phyloP scores from a whole-genome alignment of 2,797 vertebrate species.

The Spheniscus humboldti region DNA sequence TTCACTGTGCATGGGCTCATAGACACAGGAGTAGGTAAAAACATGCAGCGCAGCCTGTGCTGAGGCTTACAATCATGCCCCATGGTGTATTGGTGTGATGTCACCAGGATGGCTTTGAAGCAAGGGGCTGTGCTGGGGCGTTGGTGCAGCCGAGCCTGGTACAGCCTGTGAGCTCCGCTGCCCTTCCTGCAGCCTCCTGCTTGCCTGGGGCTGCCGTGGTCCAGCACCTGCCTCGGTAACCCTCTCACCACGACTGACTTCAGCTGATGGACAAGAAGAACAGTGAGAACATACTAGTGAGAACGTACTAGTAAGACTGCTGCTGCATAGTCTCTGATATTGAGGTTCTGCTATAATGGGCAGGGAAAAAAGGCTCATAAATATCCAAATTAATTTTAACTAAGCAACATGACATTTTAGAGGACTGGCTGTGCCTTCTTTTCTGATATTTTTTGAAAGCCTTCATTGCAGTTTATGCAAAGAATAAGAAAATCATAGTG shows the following conservation, averaged over 20 bases:
- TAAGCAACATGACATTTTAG: not conserved
- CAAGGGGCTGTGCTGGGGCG: not conserved
- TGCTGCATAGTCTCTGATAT: not conserved
- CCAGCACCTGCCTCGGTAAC: not conserved
- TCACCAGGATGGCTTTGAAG: not conserved
- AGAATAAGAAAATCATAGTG: not conserved
- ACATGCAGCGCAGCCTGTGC: not conserved
- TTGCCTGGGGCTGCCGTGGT: not conserved
- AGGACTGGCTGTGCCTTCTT: not conserved
- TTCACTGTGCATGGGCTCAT: not conserved
- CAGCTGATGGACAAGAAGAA: not conserved
- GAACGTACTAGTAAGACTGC: not conserved
- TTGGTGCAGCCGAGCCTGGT: not conserved
- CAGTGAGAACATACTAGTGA: not conserved
- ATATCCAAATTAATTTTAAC: not conserved
- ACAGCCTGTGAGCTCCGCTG: too few species aligned
- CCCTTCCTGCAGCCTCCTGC: not conserved
- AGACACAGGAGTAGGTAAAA: not conserved
- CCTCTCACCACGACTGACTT: not conserved
- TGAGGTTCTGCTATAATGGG: not conserved
- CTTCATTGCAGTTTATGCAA: not conserved
- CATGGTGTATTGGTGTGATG: accelerated
- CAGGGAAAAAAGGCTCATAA: not conserved
- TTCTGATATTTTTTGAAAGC: not conserved
- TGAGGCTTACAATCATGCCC: accelerated